These are phyloP conservation scores for Semotilus atromaculatus DNA, from an alignment of 2,797 vertebrate species.

Conservation along the genomic window DNA sequence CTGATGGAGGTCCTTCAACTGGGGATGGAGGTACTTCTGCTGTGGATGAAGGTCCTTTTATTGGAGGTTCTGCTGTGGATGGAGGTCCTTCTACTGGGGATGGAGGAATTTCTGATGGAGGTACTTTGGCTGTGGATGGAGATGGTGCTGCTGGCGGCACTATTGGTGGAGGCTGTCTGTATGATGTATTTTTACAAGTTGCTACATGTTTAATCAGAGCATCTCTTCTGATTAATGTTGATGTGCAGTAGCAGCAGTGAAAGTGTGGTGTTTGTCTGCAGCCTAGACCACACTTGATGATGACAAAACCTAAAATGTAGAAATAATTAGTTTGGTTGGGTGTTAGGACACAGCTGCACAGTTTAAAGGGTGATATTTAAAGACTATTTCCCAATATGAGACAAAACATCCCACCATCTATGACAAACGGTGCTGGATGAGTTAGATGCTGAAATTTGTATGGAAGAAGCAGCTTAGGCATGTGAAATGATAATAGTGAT, in stretches of 20 bases:
- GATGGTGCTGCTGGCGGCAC: background rate
- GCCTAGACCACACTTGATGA: constrained; percentile 37
- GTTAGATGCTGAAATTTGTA: no score
- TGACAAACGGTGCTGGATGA: no score
- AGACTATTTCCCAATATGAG: no score
- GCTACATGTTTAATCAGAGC: background rate
- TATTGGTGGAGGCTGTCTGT: background rate
- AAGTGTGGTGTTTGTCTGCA: constrained; percentile 46
- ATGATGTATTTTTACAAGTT: background rate
- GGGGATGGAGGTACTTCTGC: rapidly evolving
- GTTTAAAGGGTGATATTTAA: no score
- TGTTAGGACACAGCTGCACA: no score
- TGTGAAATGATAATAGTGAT: no score
- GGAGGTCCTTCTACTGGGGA: no score
- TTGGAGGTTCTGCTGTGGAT: background rate
- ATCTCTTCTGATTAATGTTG: constrained; percentile 1
- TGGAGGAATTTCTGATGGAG: background rate
- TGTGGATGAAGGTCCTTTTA: background rate
- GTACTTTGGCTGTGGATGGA: background rate
- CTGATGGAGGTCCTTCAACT: background rate
- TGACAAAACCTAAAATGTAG: background rate
- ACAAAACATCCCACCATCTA: no score
- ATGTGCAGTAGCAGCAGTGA: background rate
- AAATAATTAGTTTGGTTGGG: background rate
- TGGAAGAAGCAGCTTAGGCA: no score